Base-by-base conservation (phyloP, 2,113 vertebrate species). In the Ursus arctos region DNA sequence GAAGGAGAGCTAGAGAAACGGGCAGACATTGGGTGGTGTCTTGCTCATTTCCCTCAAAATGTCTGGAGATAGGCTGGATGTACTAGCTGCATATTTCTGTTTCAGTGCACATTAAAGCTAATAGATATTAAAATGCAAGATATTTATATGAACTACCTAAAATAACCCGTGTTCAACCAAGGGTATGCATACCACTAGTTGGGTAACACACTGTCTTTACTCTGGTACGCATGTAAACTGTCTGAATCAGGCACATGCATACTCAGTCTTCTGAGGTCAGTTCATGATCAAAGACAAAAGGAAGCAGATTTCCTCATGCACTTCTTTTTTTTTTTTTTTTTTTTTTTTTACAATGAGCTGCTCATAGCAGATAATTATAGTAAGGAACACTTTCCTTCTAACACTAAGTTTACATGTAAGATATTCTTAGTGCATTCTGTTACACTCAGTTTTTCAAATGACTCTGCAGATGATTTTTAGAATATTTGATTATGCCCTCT, bases 401-500 rank as follows among this genome's bases (percentile, higher is more conserved):
- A 80, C 13, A 11, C 1, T 71, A 71, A 59, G 31, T 91, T 91
- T 91, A 94, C 87, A 61, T 43, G 13, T 83, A 71, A 93, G 9
- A 74, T 83, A 47, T 47, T 93, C 57, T 92, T 87, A 74, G 49
- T 92, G 43, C 61, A 36, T 65, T 92, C 36, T 93, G 31, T 92
- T 79, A 80, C 5, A 16, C 19, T 80, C 61, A 92, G 21, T 84
- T 93, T 95, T 94, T 89, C 91, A 91, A 36, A 47, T 83, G 74
- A 92, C 43, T 49, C 18, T 96, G 79, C 74, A 91, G 76, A 51
- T 63, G 24, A 53, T 88, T 94, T 94, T 92, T 88, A 40, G 85
- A 96, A 87, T 97, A 74, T 85, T 90, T 94, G 49, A 65, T 89
- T 79, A 89, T 55, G 33, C 51, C 63, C 28, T 94, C 4, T 55